Evolutionary conservation across 1,140 invertebrate genomes (phyloP), one percentile per base, ranked within the genome.

Genomic region (Pseudachorutes palmiensis): DNA sequence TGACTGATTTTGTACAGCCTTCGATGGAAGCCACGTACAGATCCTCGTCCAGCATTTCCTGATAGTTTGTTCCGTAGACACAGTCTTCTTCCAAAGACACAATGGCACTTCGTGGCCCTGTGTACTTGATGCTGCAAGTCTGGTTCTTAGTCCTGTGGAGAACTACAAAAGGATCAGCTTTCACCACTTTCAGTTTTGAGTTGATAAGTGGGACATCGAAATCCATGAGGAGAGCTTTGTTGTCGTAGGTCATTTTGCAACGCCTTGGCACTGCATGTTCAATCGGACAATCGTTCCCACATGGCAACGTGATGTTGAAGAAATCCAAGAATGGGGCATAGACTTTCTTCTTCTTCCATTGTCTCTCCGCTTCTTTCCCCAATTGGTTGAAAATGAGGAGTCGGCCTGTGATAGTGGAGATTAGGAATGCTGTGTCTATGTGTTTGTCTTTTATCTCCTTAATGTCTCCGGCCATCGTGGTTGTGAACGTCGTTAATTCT

Each of bases 91-190:
- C n/a, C 19, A 28, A 12, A 24, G 69, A 65, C 1, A 67, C 30
- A 1, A 64, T 59, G 26, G 64, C 62, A 5, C 30, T 26, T 31
- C 30, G 14, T n/a, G 69, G 69, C 12, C 69, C 69, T 22, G 19
- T 33, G 31, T 70, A 70, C 19, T 48, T 65, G 1, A 62, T 26
- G 19, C 1, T 51, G 48, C 69, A 70, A 32, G 69, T 70, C 30
- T 32, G 1, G 28, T 65, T 68, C 22, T 24, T 12, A 28, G 62
- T 67, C 48, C 59, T 1, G 5, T 62, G 2, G 29, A 67, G 61
- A 24, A 70, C 33, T 1, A 26, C 19, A 55, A 68, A 70, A n/a
- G 66, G 28, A 28, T 70, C 69, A 26, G 69, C 69, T 41, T 68
- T 55, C 9, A 70, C 31, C 14, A 68, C 12, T 19, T n/a, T 24